Percentiles rank a stretch among this genome's conserved stretches.
Conservation (phyloP, 2,113 vertebrate species). For the Siphamia tubifer region DNA sequence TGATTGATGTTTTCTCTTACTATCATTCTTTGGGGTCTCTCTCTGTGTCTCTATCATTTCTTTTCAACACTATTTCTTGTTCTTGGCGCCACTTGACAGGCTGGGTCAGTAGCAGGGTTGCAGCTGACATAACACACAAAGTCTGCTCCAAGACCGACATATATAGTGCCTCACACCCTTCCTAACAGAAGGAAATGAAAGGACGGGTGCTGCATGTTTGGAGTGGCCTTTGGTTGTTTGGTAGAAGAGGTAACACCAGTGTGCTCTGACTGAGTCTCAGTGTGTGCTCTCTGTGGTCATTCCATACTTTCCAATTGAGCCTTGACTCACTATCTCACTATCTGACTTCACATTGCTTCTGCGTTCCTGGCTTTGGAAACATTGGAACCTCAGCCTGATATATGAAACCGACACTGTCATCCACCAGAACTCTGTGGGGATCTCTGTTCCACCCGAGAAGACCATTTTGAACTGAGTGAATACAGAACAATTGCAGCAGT, state of each 20-base stretch:
- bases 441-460: slow-evolving; percentile 41
- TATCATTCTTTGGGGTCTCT: slow-evolving; percentile 30
- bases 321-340: slow-evolving; percentile 44
- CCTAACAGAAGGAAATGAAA: slow-evolving; percentile 31
- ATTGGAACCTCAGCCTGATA: slow-evolving; percentile 58
- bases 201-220: slow-evolving; percentile 18
- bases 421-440: slow-evolving; percentile 46
- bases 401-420: slow-evolving; percentile 61
- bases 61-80: slow-evolving; percentile 39
- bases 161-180: slow-evolving; percentile 63
- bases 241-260: slow-evolving; percentile 39
- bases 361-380: slow-evolving; percentile 52
- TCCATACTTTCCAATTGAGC: slow-evolving; percentile 62
- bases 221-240: slow-evolving; percentile 19
- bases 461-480: slow-evolving; percentile 42
- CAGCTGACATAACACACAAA: slow-evolving; percentile 55
- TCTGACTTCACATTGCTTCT: slow-evolving; percentile 60
- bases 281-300: slow-evolving; percentile 51
- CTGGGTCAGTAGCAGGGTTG: slow-evolving; percentile 54
- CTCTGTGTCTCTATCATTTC: slow-evolving; percentile 28
- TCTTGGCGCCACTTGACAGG: slow-evolving; percentile 59
- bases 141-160: slow-evolving; percentile 63
- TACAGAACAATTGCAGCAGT: slow-evolving; percentile 34
- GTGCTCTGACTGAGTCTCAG: slow-evolving; percentile 47
- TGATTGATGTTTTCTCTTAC: slow-evolving; percentile 4